Conservation (phyloP, 2,113 vertebrate species). For the Mirounga angustirostris region DNA sequence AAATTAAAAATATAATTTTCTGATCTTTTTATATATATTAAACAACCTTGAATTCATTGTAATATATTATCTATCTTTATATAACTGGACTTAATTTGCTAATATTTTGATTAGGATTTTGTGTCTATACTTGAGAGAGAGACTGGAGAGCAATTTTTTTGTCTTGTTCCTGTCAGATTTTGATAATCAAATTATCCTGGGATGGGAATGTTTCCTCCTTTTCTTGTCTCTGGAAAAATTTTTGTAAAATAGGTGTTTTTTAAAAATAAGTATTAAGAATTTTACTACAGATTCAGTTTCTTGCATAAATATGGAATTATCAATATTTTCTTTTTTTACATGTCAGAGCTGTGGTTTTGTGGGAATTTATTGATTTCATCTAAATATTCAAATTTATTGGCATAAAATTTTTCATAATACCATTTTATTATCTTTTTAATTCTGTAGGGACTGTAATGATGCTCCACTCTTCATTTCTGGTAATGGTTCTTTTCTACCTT, state of each 20-base stretch:
- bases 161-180: constrained; percentile 8
- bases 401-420: neutral
- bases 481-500: neutral
- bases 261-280: neutral
- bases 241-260: neutral
- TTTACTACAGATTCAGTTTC: neutral
- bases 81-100: neutral
- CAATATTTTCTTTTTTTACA: neutral
- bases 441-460: neutral
- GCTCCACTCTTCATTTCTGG: neutral
- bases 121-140: neutral
- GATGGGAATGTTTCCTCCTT: neutral
- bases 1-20: neutral
- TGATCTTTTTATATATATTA: neutral
- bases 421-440: neutral
- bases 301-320: neutral
- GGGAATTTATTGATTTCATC: neutral
- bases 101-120: constrained; percentile 24
- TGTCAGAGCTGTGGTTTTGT: neutral
- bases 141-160: neutral
- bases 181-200: neutral
- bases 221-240: neutral
- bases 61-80: neutral
- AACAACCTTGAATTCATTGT: neutral
- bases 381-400: constrained; percentile 14